Base-by-base conservation (phyloP, 2,888 invertebrate species). In the Drosophila setosimentum region DNA sequence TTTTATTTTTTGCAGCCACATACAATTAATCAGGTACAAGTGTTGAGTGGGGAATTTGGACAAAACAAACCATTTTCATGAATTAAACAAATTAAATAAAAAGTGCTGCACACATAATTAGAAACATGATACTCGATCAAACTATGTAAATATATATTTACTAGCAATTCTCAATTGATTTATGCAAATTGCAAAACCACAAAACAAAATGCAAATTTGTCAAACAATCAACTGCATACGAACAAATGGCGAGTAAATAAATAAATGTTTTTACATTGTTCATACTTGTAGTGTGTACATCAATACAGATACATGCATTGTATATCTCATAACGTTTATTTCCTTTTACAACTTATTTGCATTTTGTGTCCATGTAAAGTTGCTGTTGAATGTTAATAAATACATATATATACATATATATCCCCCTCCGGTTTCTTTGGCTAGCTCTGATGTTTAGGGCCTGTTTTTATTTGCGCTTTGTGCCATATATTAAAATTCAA, bases 31-130 rank as follows among this genome's bases (percentile, higher is more conserved):
- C 80, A 72, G 66, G 4, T 1, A 48, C 30, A 37, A 62, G 50
- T 51, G 37, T 6, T n/a, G 55, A 8, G 66, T 18, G 35, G 45
- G 27, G 33, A 33, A 21, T 37, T 40, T 51, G 37, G 27, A 21
- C 54, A 67, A 76, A 76, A 66, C 55, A 82, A 72, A 80, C 77
- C 74, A 86, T 86, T 80, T 87, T 70, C 76, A 90, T 83, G 78
- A 78, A 86, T 77, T 83, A 86, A 65, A 77, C 73, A 75, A 77
- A 79, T 79, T 76, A 68, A 82, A 79, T 79, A 75, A 68, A 82
- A 87, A 90, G 73, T 59, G 68, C 75, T 79, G 75, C 78, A 75
- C 79, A 87, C 87, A 87, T 89, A 87, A 87, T 87, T 87, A 90
- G 91, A 89, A 84, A 87, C 82, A 61, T 76, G 87, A 86, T 86